A percentile compares a stretch with the other conserved stretches of the same genome.
These are phyloP conservation scores for Ambastaia sidthimunki DNA, from an alignment of 2,797 vertebrate species.

Conservation along the genomic window DNA sequence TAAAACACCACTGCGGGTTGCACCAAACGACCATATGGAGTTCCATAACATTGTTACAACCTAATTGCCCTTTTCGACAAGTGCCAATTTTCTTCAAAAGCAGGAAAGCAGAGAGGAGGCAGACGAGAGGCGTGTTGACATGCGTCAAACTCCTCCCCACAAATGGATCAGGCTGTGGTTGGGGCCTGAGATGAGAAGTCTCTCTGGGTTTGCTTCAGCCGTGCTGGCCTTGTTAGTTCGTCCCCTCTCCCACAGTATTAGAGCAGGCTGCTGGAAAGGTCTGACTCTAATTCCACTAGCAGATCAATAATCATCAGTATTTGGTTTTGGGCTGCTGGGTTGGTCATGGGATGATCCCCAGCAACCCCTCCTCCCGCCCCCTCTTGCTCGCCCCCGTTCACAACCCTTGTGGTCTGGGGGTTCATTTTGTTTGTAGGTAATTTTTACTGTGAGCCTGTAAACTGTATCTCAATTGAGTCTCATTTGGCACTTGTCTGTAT, in stretches of 20 bases:
- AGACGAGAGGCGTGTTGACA: constrained; percentile 76
- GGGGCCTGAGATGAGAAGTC: constrained; percentile 74
- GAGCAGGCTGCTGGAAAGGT: constrained; percentile 73
- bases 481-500: not conserved
- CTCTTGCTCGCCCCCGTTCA: constrained; percentile 34
- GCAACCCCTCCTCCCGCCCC: constrained; percentile 32
- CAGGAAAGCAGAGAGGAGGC: constrained; percentile 53
- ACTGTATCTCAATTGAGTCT: constrained; percentile 56
- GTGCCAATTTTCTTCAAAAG: constrained; percentile 83
- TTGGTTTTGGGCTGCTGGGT: constrained; percentile 80
- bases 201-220: constrained; percentile 86
- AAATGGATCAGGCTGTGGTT: constrained; percentile 78
- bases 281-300: constrained; percentile 80
- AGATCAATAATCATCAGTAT: constrained; percentile 88
- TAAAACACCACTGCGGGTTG: constrained; percentile 77
- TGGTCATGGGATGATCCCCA: constrained; percentile 67
- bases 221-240: constrained; percentile 80
- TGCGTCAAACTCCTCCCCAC: constrained; percentile 80
- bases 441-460: constrained; percentile 70
- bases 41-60: constrained; percentile 81
- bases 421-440: constrained; percentile 69
- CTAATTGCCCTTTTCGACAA: constrained; percentile 87
- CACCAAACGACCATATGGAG: constrained; percentile 74
- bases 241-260: constrained; percentile 71
- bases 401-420: constrained; percentile 57